A percentile compares a stretch with the other conserved stretches of the same genome.
phyloP scores from a whole-genome alignment of 2,113 vertebrate genomes.

The Syngnathus scovelli region DNA sequence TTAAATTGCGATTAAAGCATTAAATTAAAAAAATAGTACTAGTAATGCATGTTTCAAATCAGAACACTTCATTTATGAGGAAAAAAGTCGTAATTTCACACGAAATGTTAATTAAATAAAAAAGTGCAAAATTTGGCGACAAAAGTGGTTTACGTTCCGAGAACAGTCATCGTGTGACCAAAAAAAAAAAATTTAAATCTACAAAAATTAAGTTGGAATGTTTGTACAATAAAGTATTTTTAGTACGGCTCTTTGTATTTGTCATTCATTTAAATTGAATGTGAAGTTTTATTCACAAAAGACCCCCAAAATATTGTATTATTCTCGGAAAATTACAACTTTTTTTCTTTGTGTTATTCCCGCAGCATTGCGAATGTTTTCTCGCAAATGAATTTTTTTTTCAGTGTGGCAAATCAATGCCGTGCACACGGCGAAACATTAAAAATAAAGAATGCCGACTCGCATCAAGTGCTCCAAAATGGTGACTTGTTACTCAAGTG shows the following conservation, averaged over 20 bases:
- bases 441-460: not conserved
- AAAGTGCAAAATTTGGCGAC: too few relatives aligned
- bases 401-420: not conserved
- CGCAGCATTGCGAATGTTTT: not conserved
- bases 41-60: too few relatives aligned
- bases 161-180: too few relatives aligned
- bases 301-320: not conserved
- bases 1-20: too few relatives aligned
- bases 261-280: not conserved
- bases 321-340: not conserved
- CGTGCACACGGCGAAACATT: not conserved
- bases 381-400: not conserved
- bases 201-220: not conserved
- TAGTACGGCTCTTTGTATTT: not conserved
- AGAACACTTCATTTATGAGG: too few relatives aligned
- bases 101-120: too few relatives aligned
- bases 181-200: too few relatives aligned
- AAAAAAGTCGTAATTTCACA: too few relatives aligned
- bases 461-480: not conserved
- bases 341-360: not conserved
- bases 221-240: too few relatives aligned
- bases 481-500: conserved; percentile 15
- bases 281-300: not conserved
- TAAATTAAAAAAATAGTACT: too few relatives aligned
- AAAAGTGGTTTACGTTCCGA: too few relatives aligned